Evolutionary conservation across 2,888 invertebrate genomes (phyloP).

Genomic region (Stenchaetothrips biformis): DNA sequence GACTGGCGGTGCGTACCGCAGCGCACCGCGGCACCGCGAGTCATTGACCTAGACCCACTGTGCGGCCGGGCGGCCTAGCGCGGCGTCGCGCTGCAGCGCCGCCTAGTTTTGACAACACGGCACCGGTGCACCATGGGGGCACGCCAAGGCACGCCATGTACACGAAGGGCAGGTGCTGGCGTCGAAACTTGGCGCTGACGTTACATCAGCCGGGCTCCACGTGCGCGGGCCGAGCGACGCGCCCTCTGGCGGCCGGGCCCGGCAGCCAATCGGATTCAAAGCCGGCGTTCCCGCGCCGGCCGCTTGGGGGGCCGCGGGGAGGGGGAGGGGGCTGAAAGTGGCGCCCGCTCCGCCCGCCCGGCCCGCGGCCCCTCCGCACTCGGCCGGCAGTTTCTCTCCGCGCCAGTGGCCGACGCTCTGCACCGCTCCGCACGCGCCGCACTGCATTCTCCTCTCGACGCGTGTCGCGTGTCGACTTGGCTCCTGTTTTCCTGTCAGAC

Average conservation of each 20-base stretch:
- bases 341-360: background rate
- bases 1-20: no score
- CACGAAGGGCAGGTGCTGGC: background rate
- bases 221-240: background rate
- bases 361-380: background rate
- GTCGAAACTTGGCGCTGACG: background rate
- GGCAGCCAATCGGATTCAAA: slow-evolving; percentile 1
- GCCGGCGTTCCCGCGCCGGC: background rate
- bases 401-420: background rate
- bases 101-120: background rate
- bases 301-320: background rate
- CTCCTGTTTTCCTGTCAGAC: background rate
- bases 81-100: background rate
- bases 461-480: background rate
- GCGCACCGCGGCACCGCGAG: background rate
- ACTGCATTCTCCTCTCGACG: background rate
- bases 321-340: background rate
- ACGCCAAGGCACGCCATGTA: background rate
- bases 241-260: slow-evolving; percentile 10
- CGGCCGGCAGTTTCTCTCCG: background rate
- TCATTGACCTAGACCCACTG: slow-evolving; percentile 19
- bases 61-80: background rate
- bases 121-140: background rate
- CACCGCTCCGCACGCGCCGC: background rate
- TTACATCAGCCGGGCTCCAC: slow-evolving; percentile 8